phyloP scores from a whole-genome alignment of 1,140 invertebrate genomes.

The Alviniconcha marisindica region DNA sequence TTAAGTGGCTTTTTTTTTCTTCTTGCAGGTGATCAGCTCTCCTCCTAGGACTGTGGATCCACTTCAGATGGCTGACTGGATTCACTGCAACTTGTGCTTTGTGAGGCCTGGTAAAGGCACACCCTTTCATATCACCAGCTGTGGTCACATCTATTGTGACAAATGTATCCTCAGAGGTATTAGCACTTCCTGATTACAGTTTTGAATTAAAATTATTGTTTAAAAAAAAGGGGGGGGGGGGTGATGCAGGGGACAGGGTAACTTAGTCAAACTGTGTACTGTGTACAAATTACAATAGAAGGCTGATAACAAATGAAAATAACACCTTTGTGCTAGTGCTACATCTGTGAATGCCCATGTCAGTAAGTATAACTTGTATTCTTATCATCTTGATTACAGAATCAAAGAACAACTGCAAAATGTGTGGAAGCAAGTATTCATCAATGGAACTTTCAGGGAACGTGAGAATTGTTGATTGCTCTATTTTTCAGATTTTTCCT shows the following conservation, averaged over 20 bases:
- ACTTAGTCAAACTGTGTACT: no score
- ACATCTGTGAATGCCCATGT: no score
- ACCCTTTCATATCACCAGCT: conserved; percentile 62
- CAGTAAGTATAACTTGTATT: no score
- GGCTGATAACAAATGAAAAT: no score
- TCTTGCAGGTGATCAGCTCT: conserved; percentile 60
- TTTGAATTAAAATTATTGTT: no score
- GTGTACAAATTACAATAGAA: no score
- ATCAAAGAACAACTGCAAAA: conserved; percentile 49
- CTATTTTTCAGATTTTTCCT: not conserved
- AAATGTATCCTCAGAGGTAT: conserved; percentile 61
- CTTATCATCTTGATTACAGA: conserved; percentile 36
- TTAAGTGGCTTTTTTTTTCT: no score
- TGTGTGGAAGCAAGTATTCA: conserved; percentile 56
- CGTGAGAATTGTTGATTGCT: conserved; percentile 32
- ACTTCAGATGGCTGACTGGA: conserved; percentile 63
- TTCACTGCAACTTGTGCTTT: conserved; percentile 70
- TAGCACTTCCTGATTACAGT: no score
- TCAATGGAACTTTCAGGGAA: conserved; percentile 51
- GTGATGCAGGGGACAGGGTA: no score
- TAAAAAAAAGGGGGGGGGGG: no score
- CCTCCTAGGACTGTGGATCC: conserved; percentile 48
- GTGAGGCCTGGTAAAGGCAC: conserved; percentile 61
- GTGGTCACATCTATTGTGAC: conserved; percentile 70
- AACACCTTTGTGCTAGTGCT: no score